Percentiles rank a stretch among this genome's conserved stretches.
Conservation (phyloP, 2,888 invertebrate genomes). For the Perithous albicinctus region DNA sequence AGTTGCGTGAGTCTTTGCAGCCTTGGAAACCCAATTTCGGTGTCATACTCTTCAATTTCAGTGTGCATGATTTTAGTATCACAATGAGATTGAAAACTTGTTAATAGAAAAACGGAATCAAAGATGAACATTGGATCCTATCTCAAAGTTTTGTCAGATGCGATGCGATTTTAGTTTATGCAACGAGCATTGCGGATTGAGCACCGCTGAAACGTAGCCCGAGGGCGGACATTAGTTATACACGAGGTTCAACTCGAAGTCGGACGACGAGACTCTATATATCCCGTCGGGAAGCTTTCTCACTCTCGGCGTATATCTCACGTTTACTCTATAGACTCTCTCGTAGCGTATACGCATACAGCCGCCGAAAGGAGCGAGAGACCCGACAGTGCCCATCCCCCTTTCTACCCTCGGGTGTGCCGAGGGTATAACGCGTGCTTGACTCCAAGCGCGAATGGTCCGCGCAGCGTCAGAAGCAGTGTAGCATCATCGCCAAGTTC, state of each 20-base stretch:
- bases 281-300: constrained; percentile 56
- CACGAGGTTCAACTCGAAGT: constrained; percentile 68
- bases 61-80: no score
- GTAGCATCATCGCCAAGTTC: constrained; percentile 51
- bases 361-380: constrained; percentile 40
- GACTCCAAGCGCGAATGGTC: constrained; percentile 38
- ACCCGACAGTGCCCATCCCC: constrained; percentile 44
- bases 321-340: constrained; percentile 25
- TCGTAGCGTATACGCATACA: constrained; percentile 35
- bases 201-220: constrained; percentile 65
- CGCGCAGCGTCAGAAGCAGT: constrained; percentile 46
- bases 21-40: no score
- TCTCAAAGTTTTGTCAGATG: not conserved
- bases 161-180: constrained; percentile 14
- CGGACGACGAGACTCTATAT: constrained; percentile 56
- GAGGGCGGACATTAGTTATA: constrained; percentile 69
- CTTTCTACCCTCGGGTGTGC: constrained; percentile 59
- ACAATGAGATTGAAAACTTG: not conserved
- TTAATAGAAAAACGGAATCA: not conserved
- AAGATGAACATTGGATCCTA: not conserved
- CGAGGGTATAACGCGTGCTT: constrained; percentile 46
- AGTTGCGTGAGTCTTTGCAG: no score
- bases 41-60: no score
- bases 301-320: constrained; percentile 48
- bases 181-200: constrained; percentile 33